phyloP scores from a whole-genome alignment of 2,797 vertebrate genomes.

The Okamejei kenojei region DNA sequence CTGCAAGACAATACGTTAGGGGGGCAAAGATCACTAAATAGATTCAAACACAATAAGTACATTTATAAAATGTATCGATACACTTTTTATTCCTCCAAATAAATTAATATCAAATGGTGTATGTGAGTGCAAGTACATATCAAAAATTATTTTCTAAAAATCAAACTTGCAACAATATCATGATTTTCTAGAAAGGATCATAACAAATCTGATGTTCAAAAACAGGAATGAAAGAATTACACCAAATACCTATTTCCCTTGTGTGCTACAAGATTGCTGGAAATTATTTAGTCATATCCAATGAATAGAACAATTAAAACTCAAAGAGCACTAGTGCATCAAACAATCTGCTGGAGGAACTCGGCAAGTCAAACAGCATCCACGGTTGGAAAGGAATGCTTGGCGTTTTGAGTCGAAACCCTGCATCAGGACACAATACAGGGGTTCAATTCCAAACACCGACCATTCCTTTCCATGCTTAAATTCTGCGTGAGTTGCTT shows the following conservation, averaged over 20 bases:
- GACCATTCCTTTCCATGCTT: no score
- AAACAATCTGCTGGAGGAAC: no score
- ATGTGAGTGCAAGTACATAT: background rate
- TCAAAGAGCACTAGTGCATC: background rate
- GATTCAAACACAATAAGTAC: background rate
- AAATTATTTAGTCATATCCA: background rate
- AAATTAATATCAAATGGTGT: background rate
- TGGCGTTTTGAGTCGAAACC: no score
- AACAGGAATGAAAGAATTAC: background rate
- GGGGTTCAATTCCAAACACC: no score
- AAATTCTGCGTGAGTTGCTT: no score
- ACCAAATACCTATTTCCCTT: background rate
- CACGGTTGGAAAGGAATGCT: no score
- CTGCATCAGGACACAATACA: no score
- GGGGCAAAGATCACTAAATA: background rate
- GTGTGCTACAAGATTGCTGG: background rate
- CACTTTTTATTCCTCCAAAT: background rate
- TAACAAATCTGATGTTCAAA: background rate
- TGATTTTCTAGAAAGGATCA: background rate
- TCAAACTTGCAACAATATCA: background rate
- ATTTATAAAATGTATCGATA: background rate
- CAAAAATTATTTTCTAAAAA: background rate
- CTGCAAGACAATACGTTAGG: constrained; percentile 47
- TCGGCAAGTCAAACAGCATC: no score
- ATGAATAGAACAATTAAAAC: background rate